These are phyloP conservation scores for Notiomystis cincta DNA, from an alignment of 2,113 vertebrate genomes.

Conservation along the genomic window DNA sequence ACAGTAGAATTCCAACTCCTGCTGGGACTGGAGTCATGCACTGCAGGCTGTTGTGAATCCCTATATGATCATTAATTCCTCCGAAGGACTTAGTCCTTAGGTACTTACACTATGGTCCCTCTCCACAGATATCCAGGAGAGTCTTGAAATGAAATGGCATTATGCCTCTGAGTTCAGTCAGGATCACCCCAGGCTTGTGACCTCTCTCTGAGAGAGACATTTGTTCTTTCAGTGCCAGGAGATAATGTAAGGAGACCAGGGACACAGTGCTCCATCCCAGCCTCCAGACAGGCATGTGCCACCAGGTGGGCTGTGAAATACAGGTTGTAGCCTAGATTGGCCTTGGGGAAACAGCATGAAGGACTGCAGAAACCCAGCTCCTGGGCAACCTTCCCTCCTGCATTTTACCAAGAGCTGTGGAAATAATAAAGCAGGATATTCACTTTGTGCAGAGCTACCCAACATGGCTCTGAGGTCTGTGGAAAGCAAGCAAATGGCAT, in stretches of 20 bases:
- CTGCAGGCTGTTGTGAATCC: not conserved
- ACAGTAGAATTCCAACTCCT: not conserved
- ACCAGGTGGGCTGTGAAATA: not conserved
- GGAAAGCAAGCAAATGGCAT: not conserved
- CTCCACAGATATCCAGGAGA: not conserved
- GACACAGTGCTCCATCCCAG: fast-evolving
- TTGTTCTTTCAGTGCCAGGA: not conserved
- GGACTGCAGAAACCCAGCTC: not conserved
- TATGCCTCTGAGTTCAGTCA: not conserved
- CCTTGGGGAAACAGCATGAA: not conserved
- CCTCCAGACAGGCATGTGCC: not conserved
- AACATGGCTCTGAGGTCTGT: not conserved
- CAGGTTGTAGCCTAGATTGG: not conserved
- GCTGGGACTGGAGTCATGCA: not conserved
- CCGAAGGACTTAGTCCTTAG: not conserved
- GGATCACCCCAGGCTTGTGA: not conserved
- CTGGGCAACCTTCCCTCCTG: not conserved
- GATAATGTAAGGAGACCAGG: not conserved
- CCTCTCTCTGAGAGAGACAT: not conserved
- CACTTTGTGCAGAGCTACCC: not conserved
- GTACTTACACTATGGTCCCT: not conserved
- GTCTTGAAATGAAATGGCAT: not conserved
- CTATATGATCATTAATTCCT: not conserved
- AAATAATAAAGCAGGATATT: not conserved
- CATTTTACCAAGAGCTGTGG: not conserved